phyloP scores from a whole-genome alignment of 2,797 vertebrate species.

The Artibeus lituratus region DNA sequence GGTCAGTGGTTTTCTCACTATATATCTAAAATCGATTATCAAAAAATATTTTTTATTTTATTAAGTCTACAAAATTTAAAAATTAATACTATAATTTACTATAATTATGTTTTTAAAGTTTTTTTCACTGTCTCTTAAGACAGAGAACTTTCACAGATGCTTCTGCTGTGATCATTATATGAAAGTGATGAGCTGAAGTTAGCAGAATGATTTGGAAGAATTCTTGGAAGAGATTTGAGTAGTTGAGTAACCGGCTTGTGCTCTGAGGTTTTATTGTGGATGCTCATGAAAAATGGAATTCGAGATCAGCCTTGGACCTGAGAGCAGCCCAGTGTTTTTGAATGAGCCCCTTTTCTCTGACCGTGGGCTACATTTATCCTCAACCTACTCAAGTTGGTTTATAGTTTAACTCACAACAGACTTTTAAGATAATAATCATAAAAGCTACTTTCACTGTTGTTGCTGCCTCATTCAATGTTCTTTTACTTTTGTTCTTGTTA shows the following conservation, averaged over 20 bases:
- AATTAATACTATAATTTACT: not conserved
- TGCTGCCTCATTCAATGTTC: not conserved
- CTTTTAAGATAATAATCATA: not conserved
- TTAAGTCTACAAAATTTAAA: not conserved
- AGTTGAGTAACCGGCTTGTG: slow-evolving; percentile 47
- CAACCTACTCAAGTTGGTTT: not conserved
- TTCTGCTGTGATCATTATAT: slow-evolving; percentile 12
- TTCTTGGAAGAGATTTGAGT: not conserved
- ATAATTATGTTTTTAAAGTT: not conserved
- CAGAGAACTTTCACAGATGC: not conserved
- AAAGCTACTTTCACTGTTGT: not conserved
- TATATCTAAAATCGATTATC: not conserved
- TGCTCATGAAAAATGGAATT: slow-evolving; percentile 54
- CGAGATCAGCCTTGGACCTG: not conserved
- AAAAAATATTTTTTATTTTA: not conserved
- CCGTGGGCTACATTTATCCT: not conserved
- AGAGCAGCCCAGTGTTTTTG: slow-evolving; percentile 23
- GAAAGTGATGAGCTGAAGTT: slow-evolving; percentile 38
- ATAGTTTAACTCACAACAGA: not conserved
- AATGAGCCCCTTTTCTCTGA: not conserved
- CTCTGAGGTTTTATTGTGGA: slow-evolving; percentile 40
- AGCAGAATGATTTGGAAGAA: slow-evolving; percentile 23
- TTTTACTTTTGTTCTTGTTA: not conserved
- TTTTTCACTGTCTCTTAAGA: not conserved
- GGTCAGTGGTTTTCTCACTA: not conserved